Evolutionary conservation across 2,797 vertebrate genomes (phyloP), one percentile per base, ranked within the genome.

Genomic region (Cossypha caffra): DNA sequence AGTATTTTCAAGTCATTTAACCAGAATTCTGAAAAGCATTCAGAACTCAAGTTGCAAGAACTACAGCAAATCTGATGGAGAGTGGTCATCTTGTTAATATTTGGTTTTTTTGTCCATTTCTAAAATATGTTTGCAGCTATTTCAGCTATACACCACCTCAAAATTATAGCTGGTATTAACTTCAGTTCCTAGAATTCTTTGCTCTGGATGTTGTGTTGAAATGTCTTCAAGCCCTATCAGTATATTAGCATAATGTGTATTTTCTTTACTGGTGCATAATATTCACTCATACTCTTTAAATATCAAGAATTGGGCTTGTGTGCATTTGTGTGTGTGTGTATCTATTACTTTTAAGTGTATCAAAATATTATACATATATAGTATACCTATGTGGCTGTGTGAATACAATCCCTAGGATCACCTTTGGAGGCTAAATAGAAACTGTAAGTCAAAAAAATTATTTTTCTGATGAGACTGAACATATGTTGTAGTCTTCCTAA

Each of bases 311-410:
- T 50, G 21, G 28, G 17, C 13, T 76, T 84, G 3, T 52, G 28
- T 71, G 18, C 24, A 42, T 75, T 47, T 52, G 11, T 67, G 9
- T 47, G 13, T 40, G 8, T 26, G 10, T 37, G 2, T 35, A 25
- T 50, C 47, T 67, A 50, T 24, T 40, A n/a, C 29, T 62, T 75
- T 66, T 8, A 66, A 38, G 17, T 38, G 17, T n/a, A 43, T 66
- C 73, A 68, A 82, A 73, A 62, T 51, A 37, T 28, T 50, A 13
- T 23, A 7, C 29, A 11, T 25, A 40, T 45, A 11, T 17, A 11
- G 7, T 25, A 29, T 16, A 57, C 11, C 10, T 74, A 0, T 35
- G 16, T n/a, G 16, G 16, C 1, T 66, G 24, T 48, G 24, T 54
- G 45, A 73, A 55, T 51, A 28, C 16, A 58, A 33, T 74, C 42